Evolutionary conservation across 2,113 vertebrate species (phyloP), one percentile per base, ranked within the genome.

Genomic region (Sorex araneus): DNA sequence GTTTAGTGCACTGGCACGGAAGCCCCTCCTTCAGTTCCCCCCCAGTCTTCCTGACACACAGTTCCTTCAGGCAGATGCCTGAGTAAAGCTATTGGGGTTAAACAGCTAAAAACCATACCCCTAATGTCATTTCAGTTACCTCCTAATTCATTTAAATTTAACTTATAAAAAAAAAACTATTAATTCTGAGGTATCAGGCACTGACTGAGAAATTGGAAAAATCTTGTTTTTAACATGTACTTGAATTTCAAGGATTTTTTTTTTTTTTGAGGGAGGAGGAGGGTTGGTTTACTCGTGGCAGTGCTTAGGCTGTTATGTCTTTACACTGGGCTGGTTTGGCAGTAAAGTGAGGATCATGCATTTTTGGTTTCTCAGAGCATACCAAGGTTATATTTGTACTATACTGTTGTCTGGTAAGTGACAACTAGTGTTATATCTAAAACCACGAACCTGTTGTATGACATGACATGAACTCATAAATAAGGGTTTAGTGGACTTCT

Each of bases 121-220:
- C 15, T 77, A 63, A 1, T 74, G 40, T 6, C 23, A 92, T 50
- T 86, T 73, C 45, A 73, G 8, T 73, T 92, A 47, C 25, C 63
- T 94, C 5, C n/a, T 86, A 76, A 36, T 77, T 89, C 91, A 85
- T n/a, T 87, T 92, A 43, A 45, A 36, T 71, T 11, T 74, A 70
- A 34, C n/a, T 89, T n/a, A 74, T 19, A 47, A 60, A 79, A 79
- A 79, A 47, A 71, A 79, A 71, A 60, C 36, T 36, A 32, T 57
- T 15, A 66, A 0, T 92, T 96, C 28, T 71, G 60, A 82, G 80
- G 74, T 82, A 84, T 66, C 32, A 45, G 71, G 19, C 6, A 75
- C 8, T 57, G 2, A 21, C 0, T 63, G 43, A 63, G n/a, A 92
- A 71, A 36, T 69, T 81, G 13, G 32, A 32, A 34, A 34, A 77